Evolutionary conservation across 2,888 invertebrate genomes (phyloP).

Genomic region (Caenorhabditis macrosperma): DNA sequence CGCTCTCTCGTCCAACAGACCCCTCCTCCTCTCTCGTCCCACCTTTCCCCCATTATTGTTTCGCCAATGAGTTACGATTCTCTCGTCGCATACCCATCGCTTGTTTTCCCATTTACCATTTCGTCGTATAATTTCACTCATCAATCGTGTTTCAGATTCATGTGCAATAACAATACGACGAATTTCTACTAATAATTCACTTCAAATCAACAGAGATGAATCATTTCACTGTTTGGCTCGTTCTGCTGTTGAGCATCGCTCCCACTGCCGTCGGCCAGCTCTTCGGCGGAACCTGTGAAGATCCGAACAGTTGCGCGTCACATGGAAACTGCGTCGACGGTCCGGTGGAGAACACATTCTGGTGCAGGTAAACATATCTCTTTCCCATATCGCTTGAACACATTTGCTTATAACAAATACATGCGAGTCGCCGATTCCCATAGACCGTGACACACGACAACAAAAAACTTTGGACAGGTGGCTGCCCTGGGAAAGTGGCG

Average conservation of each 20-base stretch:
- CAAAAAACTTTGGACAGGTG: constrained; percentile 25
- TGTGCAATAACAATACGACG: constrained; percentile 25
- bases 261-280: neutral
- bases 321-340: constrained; percentile 18
- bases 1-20: neutral
- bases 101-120: neutral
- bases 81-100: no score
- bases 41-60: constrained; percentile 4
- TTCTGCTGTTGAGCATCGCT: neutral
- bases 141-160: constrained; percentile 23
- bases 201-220: neutral
- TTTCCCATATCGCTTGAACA: constrained; percentile 16
- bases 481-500: constrained; percentile 20
- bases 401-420: constrained; percentile 10
- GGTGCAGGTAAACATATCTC: constrained; percentile 27
- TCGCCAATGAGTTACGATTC: constrained; percentile 18
- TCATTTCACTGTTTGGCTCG: neutral
- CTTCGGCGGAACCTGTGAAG: constrained; percentile 12
- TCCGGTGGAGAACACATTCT: neutral
- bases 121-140: neutral
- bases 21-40: neutral
- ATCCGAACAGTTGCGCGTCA: neutral
- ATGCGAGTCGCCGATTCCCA: constrained; percentile 7
- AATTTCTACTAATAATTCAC: constrained; percentile 21
- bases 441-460: constrained; percentile 16